Evolutionary conservation across 2,797 vertebrate genomes (phyloP).

Genomic region (Paguma larvata): DNA sequence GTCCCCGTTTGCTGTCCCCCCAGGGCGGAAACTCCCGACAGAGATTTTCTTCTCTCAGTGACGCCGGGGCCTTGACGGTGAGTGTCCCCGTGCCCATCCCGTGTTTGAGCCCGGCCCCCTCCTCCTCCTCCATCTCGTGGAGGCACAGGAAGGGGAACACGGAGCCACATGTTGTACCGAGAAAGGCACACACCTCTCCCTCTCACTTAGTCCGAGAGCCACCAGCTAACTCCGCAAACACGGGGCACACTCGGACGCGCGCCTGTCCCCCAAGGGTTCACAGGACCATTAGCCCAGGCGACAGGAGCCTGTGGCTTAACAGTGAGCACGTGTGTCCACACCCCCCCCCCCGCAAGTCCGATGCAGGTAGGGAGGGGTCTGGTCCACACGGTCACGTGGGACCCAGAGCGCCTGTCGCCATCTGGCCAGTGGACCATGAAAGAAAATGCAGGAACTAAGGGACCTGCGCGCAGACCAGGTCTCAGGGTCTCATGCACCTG

Average conservation of each 20-base stretch:
- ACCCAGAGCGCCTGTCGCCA: not conserved
- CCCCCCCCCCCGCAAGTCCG: not conserved
- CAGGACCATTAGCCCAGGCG: not conserved
- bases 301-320: not conserved
- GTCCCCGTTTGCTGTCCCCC: rapidly evolving
- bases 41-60: not conserved
- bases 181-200: not conserved
- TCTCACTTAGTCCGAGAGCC: not conserved
- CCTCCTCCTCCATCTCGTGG: not conserved
- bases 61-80: rapidly evolving
- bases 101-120: not conserved
- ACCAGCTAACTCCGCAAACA: not conserved
- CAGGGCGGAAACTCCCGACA: rapidly evolving
- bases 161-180: not conserved
- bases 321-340: too few relatives aligned
- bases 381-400: not conserved
- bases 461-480: not conserved
- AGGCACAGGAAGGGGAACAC: not conserved
- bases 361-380: too few relatives aligned
- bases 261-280: not conserved
- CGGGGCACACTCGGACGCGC: not conserved
- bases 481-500: rapidly evolving
- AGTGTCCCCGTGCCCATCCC: not conserved
- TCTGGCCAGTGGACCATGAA: not conserved
- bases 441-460: too few relatives aligned